A percentile compares a stretch with the other conserved stretches of the same genome.
Conservation (phyloP, 2,113 vertebrate species). For the Carollia perspicillata region DNA sequence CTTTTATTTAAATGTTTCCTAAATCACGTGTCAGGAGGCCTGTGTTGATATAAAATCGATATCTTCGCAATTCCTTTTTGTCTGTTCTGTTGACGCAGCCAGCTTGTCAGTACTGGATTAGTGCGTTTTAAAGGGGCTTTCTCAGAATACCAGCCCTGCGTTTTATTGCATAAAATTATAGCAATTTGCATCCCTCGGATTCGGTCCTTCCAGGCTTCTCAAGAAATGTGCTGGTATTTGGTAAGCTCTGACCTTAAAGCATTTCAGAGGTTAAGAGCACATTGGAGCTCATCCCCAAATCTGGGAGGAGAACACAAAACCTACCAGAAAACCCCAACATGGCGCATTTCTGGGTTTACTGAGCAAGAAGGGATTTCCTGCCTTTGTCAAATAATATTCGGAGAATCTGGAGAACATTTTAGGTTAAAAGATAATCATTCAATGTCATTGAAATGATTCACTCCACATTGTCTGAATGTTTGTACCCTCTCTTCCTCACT, state of each 20-base stretch:
- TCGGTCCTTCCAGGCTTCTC: neutral
- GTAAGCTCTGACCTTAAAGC: neutral
- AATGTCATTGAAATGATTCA: neutral
- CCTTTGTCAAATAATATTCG: neutral
- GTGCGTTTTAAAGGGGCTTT: neutral
- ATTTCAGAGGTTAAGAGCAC: neutral
- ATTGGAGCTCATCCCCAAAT: neutral
- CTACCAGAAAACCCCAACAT: neutral
- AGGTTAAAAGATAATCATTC: neutral
- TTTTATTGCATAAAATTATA: neutral
- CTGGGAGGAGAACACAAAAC: neutral
- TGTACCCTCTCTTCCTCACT: neutral
- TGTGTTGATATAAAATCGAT: constrained; percentile 57
- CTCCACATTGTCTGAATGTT: neutral
- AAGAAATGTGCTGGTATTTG: neutral
- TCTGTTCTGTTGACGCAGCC: neutral
- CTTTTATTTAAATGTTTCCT: constrained; percentile 52
- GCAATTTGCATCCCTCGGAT: neutral
- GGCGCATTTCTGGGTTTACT: neutral
- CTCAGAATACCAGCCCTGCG: neutral
- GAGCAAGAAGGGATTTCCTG: neutral
- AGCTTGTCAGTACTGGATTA: neutral
- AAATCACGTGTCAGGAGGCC: constrained; percentile 28
- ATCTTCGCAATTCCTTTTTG: constrained; percentile 37
- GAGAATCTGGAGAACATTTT: neutral